These are phyloP conservation scores for Phodopus roborovskii DNA, from an alignment of 2,113 vertebrate species.

Conservation along the genomic window DNA sequence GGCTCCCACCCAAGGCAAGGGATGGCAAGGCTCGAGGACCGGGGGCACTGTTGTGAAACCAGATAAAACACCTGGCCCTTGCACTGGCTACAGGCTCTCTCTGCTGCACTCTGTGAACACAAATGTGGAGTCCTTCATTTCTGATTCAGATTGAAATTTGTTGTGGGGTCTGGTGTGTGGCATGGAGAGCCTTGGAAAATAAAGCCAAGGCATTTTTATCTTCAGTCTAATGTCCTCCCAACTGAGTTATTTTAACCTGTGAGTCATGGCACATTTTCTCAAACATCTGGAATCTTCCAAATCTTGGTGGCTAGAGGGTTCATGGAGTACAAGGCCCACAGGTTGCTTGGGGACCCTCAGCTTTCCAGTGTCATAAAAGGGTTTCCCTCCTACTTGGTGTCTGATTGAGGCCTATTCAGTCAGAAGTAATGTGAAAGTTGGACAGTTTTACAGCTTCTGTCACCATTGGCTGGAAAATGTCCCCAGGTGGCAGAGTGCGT, in stretches of 20 bases:
- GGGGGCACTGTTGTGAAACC: background rate
- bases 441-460: background rate
- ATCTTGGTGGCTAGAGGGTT: rapidly evolving
- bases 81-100: background rate
- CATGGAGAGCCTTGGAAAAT: background rate
- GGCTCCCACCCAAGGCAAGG: background rate
- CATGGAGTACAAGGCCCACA: rapidly evolving
- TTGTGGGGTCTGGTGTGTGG: background rate
- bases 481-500: background rate
- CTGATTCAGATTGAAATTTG: background rate
- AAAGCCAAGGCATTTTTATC: background rate
- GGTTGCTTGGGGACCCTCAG: background rate
- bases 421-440: background rate
- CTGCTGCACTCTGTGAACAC: background rate
- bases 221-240: too few species aligned
- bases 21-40: background rate
- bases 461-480: background rate
- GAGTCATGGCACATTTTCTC: background rate
- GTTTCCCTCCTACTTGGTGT: background rate
- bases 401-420: background rate
- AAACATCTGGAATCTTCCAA: background rate
- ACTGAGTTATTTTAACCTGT: background rate
- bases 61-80: background rate
- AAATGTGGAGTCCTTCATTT: background rate
- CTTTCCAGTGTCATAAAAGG: background rate